These are phyloP conservation scores for Amphimallon solstitiale DNA, from an alignment of 2,888 invertebrate genomes.

Conservation along the genomic window DNA sequence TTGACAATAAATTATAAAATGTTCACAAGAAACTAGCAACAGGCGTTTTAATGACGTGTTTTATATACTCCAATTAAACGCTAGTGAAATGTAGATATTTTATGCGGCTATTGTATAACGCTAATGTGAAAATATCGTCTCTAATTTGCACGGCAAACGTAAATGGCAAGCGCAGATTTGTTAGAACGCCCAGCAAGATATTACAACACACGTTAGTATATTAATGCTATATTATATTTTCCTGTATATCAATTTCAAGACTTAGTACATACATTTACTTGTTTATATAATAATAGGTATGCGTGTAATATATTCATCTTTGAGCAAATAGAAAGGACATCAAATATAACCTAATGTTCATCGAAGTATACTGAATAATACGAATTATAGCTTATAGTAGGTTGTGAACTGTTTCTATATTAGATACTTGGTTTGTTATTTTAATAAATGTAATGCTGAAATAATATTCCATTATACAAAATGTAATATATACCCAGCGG, in stretches of 20 bases:
- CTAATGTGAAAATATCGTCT: constrained; percentile 37
- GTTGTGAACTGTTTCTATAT: too few species aligned
- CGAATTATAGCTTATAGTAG: too few species aligned
- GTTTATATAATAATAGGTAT: too few species aligned
- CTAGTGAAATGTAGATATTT: constrained; percentile 20
- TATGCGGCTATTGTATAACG: constrained; percentile 37
- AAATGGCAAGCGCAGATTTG: constrained; percentile 9
- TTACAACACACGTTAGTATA: neutral
- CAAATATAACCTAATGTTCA: too few species aligned
- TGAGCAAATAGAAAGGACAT: too few species aligned
- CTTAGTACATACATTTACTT: too few species aligned
- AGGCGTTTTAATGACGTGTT: constrained; percentile 37
- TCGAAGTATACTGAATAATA: too few species aligned
- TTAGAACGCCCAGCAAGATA: neutral
- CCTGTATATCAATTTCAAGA: neutral
- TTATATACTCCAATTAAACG: constrained; percentile 39
- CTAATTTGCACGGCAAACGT: constrained; percentile 28
- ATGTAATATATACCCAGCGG: too few species aligned
- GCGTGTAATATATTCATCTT: too few species aligned
- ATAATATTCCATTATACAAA: too few species aligned
- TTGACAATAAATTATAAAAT: constrained; percentile 30
- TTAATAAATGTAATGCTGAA: too few species aligned
- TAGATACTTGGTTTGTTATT: too few species aligned
- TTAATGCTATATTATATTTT: neutral
- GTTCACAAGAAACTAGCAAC: constrained; percentile 22